Percentiles rank a stretch among this genome's conserved stretches.
Conservation (phyloP, 2,888 invertebrate genomes). For the Melinaea menophilus region DNA sequence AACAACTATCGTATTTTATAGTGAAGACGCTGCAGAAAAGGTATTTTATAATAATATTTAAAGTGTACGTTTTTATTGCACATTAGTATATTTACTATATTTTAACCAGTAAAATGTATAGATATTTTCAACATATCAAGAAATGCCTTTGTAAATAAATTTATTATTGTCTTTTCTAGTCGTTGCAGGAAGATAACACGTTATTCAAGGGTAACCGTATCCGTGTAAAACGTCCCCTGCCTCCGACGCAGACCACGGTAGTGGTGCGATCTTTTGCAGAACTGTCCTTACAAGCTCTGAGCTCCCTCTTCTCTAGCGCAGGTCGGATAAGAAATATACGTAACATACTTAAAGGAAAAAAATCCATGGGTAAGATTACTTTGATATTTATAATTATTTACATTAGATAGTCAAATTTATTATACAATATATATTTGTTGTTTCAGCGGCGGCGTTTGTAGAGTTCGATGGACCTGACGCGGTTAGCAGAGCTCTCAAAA, state of each 20-base stretch:
- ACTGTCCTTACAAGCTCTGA: slow-evolving; percentile 47
- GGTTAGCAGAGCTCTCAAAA: slow-evolving; percentile 49
- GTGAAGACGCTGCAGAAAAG: slow-evolving; percentile 51
- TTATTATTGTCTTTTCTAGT: slow-evolving; percentile 42
- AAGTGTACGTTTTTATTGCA: neutral
- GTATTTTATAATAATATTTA: slow-evolving; percentile 35
- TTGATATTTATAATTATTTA: neutral
- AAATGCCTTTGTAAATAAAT: neutral
- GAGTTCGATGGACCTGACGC: slow-evolving; percentile 61
- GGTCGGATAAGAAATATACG: slow-evolving; percentile 58
- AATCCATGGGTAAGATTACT: slow-evolving; percentile 48
- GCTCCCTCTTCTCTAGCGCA: slow-evolving; percentile 45
- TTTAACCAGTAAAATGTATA: too few relatives aligned
- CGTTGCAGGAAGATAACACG: slow-evolving; percentile 51
- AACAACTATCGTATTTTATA: slow-evolving; percentile 56
- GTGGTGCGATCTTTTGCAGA: slow-evolving; percentile 53
- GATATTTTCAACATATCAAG: too few relatives aligned
- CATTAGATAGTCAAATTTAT: neutral
- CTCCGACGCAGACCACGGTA: slow-evolving; percentile 51
- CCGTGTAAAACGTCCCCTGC: slow-evolving; percentile 45
- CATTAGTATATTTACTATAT: neutral
- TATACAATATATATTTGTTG: slow-evolving; percentile 5
- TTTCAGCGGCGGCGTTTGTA: slow-evolving; percentile 59
- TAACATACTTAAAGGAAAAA: slow-evolving; percentile 55
- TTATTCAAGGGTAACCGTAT: slow-evolving; percentile 47